Evolutionary conservation across 2,888 invertebrate genomes (phyloP), one percentile per base, ranked within the genome.

Genomic region (Caradrina clavipalpis): DNA sequence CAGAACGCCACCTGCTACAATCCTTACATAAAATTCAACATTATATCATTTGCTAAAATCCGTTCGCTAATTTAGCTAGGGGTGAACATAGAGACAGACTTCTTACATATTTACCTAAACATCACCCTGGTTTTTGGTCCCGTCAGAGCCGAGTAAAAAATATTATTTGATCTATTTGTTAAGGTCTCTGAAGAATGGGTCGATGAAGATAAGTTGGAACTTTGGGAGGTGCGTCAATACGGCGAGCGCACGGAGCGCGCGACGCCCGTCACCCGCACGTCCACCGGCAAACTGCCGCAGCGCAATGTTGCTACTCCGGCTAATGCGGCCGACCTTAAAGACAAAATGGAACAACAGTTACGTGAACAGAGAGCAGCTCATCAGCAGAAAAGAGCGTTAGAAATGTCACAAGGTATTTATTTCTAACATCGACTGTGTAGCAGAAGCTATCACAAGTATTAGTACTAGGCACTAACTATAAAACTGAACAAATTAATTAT

Each of bases 171-270:
- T 76, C 47, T 47, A n/a, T 55, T 54, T 65, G 45, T 64, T 45
- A 66, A 95, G 95, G 98, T 99, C 15, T 97, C 98, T 0, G 99
- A 99, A 93, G 98, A 98, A 87, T 99, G 99, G 99, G 98, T 99
- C 0, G 99, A 99, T 83, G 99, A 99, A 93, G 99, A 99, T 81
- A 98, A 98, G 90, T 94, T 99, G 55, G 99, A 99, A 89, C 93
- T 99, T 50, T 99, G 99, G 99, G 99, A 99, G 94, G 99, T 99
- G 73, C 98, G 98, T 86, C 98, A 98, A 86, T 99, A 98, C 90
- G 98, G 98, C 26, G 99, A 99, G 92, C 97, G 96, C 82, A 94
- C 96, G 91, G 97, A 97, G 94, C 97, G 97, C 89, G 96, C 96
- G 88, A 97, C 97, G 90, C 98, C 98, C 92, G 97, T 98, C 89